A percentile compares a stretch with the other conserved stretches of the same genome.
These are phyloP conservation scores for Serrognathus titanus DNA, from an alignment of 2,888 invertebrate genomes.

Conservation along the genomic window DNA sequence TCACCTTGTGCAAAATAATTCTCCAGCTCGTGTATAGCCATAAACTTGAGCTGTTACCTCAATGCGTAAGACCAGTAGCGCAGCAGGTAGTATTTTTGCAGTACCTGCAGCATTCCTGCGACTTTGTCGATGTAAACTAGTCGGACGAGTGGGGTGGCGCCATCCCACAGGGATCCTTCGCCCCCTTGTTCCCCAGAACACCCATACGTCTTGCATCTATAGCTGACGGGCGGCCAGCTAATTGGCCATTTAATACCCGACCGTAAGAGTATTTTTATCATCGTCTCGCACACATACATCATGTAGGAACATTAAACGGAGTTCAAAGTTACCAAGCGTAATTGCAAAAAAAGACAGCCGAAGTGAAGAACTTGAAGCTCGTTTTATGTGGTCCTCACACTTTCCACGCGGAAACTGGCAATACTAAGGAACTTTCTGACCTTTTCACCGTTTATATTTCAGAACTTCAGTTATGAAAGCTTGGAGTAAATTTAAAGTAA, in stretches of 20 bases:
- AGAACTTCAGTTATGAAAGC: no score
- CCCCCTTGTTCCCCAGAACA: not conserved
- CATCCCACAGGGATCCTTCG: not conserved
- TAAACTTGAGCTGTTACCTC: not conserved
- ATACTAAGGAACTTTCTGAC: no score
- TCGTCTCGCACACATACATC: not conserved
- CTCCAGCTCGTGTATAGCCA: no score
- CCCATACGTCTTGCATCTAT: not conserved
- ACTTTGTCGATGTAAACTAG: not conserved
- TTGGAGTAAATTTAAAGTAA: no score
- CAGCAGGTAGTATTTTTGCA: not conserved
- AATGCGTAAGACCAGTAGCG: not conserved
- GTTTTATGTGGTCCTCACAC: no score
- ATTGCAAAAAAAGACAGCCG: no score
- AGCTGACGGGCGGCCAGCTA: not conserved
- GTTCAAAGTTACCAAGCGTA: no score
- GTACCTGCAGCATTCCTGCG: not conserved
- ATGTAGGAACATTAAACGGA: no score
- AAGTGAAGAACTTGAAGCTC: no score
- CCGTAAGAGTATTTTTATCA: not conserved
- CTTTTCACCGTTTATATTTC: no score
- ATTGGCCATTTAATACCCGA: conserved; percentile 2
- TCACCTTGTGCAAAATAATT: no score
- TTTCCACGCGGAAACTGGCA: no score
- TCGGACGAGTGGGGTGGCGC: not conserved